Base-by-base conservation (phyloP, 2,888 invertebrate genomes). In the Orthonevra nobilis region DNA sequence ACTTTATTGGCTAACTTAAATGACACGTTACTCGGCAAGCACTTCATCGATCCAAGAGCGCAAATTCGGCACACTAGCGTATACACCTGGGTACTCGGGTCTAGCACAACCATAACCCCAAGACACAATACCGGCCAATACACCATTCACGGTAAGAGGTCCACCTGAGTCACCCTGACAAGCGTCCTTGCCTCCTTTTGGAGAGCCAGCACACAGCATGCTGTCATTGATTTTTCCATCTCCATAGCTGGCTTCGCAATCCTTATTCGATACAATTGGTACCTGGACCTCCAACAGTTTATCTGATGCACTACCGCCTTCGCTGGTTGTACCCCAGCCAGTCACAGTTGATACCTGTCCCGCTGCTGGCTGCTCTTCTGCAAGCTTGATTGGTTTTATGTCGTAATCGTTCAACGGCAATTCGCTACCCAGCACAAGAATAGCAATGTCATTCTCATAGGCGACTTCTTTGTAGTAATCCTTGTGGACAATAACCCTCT, bases 381-480 rank as follows among this genome's bases (percentile, higher is more conserved):
- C 81, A 82, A 86, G 20, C 23, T 82, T 34, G 12, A 87, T 84
- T 2, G 85, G 81, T 50, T 81, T 83, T 0, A 87, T 86, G 32
- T 84, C 84, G 6, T 83, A 83, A 63, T 84, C 83, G 30, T 87
- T 85, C 10, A 87, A 23, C 0, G 84, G 84, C 72, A 87, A 38
- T 1, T 84, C 83, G 0, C 82, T 58, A 0, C 64, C 81, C n/a
- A 87, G 42, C 0, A 83, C 42, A 2, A 87, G 58, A 0, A 92
- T 77, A 0, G 92, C 92, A 9, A 92, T 86, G 58, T 93, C 92
- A 70, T 89, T 90, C 70, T 92, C 91, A 86, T 89, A 90, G 1
- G 4, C 44, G 0, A 2, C 2, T 9, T 81, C 74, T 50, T 28
- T 85, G 36, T 87, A 85, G 82, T 91, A 93, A 0, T 87, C 82